These are phyloP conservation scores for Erebia aethiops DNA, from an alignment of 2,888 invertebrate species.

Conservation along the genomic window DNA sequence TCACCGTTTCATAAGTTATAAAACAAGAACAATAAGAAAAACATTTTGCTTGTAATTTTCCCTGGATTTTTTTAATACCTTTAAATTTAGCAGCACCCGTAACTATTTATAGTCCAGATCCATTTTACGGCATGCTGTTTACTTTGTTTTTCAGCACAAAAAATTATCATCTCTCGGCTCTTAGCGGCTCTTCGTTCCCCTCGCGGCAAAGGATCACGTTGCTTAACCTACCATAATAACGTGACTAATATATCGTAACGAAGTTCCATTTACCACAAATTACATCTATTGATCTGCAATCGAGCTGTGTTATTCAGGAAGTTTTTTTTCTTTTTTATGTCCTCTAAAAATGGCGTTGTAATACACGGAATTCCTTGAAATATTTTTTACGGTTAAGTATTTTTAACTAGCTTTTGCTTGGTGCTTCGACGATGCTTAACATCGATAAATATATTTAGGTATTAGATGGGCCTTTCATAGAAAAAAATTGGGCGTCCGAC, in stretches of 20 bases:
- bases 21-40: no score
- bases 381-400: conserved; percentile 29
- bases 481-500: no score
- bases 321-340: conserved; percentile 3
- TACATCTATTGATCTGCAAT: conserved; percentile 20
- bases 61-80: no score
- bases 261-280: conserved; percentile 17
- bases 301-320: background rate
- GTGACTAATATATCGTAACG: conserved; percentile 13
- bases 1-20: no score
- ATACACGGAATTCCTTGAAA: conserved; percentile 6
- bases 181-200: background rate
- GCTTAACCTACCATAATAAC: background rate
- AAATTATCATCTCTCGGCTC: no score
- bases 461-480: no score
- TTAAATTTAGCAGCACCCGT: no score
- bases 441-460: no score
- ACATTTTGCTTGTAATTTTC: no score
- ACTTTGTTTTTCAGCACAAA: no score
- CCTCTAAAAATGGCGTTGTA: conserved; percentile 8
- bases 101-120: no score
- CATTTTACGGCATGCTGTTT: no score
- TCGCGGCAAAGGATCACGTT: background rate
- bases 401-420: conserved; percentile 17
- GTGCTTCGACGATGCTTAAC: conserved; percentile 6